phyloP scores from a whole-genome alignment of 2,113 vertebrate genomes.

The Rousettus leschenaultii region DNA sequence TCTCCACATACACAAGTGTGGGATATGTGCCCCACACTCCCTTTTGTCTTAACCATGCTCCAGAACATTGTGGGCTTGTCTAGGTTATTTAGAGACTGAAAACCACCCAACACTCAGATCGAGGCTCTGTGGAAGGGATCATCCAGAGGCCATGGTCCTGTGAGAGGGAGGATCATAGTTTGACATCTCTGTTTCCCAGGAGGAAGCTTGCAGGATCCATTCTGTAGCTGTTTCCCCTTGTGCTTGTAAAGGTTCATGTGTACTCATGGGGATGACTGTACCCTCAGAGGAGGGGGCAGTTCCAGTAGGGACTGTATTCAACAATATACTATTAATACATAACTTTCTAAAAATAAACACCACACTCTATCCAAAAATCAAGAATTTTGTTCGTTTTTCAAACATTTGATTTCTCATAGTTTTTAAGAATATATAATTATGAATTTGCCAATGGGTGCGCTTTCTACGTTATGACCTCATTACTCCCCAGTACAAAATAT shows the following conservation, averaged over 20 bases:
- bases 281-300: background rate
- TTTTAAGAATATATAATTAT: background rate
- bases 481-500: background rate
- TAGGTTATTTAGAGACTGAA: background rate
- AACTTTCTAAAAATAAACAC: background rate
- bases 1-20: background rate
- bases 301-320: background rate
- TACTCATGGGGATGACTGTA: background rate
- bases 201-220: background rate
- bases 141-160: background rate
- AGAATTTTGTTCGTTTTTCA: background rate
- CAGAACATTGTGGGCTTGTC: background rate
- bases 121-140: background rate
- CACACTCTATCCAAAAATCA: background rate
- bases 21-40: rapidly evolving
- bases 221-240: background rate
- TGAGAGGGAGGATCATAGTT: background rate
- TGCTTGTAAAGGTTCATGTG: background rate
- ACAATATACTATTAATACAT: background rate
- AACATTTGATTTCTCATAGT: background rate
- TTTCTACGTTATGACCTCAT: background rate
- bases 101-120: background rate
- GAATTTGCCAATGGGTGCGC: background rate
- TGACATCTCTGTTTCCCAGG: background rate
- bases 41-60: background rate